Conservation (phyloP, 1,140 invertebrate genomes). For the Pinna nobilis region DNA sequence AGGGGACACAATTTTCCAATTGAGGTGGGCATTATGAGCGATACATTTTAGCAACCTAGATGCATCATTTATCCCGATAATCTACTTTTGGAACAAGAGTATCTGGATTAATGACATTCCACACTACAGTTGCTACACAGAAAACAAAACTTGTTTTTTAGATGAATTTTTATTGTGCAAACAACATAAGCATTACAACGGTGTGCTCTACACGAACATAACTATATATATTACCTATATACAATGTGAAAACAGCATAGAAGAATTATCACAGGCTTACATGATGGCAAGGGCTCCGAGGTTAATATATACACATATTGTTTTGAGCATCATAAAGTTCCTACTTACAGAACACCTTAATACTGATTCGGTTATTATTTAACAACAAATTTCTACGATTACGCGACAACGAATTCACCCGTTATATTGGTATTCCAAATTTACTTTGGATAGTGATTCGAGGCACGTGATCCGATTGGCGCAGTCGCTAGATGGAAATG, state of each 20-base stretch:
- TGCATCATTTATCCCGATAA: too few species aligned
- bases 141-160: background rate
- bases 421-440: background rate
- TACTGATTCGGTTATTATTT: slow-evolving; percentile 38
- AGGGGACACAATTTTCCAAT: too few species aligned
- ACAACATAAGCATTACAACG: slow-evolving; percentile 58
- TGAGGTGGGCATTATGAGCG: too few species aligned
- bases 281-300: slow-evolving; percentile 43
- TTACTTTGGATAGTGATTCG: background rate
- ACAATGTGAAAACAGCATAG: slow-evolving; percentile 42
- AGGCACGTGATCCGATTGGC: background rate
- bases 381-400: slow-evolving; percentile 10
- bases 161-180: slow-evolving; percentile 61
- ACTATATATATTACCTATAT: too few species aligned
- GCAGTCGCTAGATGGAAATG: background rate
- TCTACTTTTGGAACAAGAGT: too few species aligned
- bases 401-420: too few species aligned
- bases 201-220: slow-evolving; percentile 45
- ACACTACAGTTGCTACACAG: background rate
- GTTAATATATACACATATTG: too few species aligned
- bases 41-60: too few species aligned
- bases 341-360: slow-evolving; percentile 29
- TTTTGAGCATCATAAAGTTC: slow-evolving; percentile 28
- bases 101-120: background rate
- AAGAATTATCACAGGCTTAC: slow-evolving; percentile 45